Base-by-base conservation (phyloP, 2,888 invertebrate genomes). In the Gryllus longicercus region DNA sequence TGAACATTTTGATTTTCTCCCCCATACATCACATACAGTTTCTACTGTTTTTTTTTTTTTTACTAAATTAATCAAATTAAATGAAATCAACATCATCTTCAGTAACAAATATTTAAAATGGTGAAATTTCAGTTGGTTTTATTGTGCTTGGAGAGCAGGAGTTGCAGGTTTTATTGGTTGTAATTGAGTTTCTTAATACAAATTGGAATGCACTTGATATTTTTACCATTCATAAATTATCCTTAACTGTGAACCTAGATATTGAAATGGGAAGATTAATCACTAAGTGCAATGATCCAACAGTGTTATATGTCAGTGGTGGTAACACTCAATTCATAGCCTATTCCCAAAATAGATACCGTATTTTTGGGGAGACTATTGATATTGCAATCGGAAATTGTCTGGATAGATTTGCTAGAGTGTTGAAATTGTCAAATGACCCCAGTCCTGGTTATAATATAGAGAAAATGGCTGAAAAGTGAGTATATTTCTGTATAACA, bases 401-500 rank as follows among this genome's bases (percentile, higher is more conserved):
- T 86, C 89, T 99, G 82, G 99, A 99, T 87, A 91, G 99, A 85
- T 99, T 99, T 90, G 99, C 99, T 0, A 91, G 99, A 85, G 93
- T 98, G 23, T 89, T 99, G 74, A 97, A 95, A 88, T 88, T 99
- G 23, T 97, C 99, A 0, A 99, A 99, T 88, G 98, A 98, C 85
- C 99, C 99, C 2, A 98, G 98, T 88, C 99, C 99, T 0, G 99
- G 99, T 0, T 99, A 97, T 86, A 99, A 99, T 85, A 99, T 99
- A 85, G 99, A 99, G 87, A 98, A 99, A 87, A 87, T 96, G 85
- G 98, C 98, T 0, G 98, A 97, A 88, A 93, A 92, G 91, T 91
- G 85, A 87, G 88, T 86, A 74, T 74, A 74, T 74, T 79, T 51
- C 2, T 25, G 0, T 63, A 11, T 3, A 23, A 16, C 12, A 79